These are phyloP conservation scores for Pristiophorus japonicus DNA, from an alignment of 2,113 vertebrate genomes.

Conservation along the genomic window DNA sequence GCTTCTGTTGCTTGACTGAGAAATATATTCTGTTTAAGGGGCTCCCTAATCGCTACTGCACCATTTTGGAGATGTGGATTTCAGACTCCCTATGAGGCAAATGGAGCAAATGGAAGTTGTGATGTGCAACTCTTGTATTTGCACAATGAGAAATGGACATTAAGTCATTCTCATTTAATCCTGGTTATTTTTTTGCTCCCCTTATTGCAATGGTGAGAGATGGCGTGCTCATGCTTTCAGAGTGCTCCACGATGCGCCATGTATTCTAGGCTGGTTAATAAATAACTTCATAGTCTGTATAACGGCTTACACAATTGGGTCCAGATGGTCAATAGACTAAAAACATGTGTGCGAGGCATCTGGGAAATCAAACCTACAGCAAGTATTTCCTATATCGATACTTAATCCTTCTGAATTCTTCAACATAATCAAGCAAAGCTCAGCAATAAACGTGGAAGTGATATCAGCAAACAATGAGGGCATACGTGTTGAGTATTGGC, in stretches of 20 bases:
- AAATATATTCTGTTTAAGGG: background rate
- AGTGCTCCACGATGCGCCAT: background rate
- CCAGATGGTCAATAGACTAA: slow-evolving; percentile 33
- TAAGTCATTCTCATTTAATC: background rate
- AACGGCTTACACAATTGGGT: slow-evolving; percentile 25
- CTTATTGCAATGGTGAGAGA: background rate
- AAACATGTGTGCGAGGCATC: slow-evolving; percentile 17
- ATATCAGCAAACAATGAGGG: slow-evolving; percentile 13
- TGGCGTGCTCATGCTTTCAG: background rate
- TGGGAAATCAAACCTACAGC: slow-evolving; percentile 34
- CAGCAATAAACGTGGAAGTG: slow-evolving; percentile 24
- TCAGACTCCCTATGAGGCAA: background rate
- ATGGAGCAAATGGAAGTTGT: background rate
- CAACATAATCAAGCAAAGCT: slow-evolving; percentile 33
- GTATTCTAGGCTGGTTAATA: slow-evolving; percentile 28
- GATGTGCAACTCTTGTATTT: background rate
- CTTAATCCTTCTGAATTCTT: slow-evolving; percentile 34
- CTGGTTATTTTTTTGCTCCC: slow-evolving; percentile 10
- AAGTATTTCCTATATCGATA: slow-evolving; percentile 36
- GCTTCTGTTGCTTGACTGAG: background rate
- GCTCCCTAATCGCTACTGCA: background rate
- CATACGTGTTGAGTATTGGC: background rate
- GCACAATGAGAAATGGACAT: background rate
- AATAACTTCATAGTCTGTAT: slow-evolving; percentile 28
- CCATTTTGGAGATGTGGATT: background rate